Base-by-base conservation (phyloP, 30 jellyfish, hydroid and myxozoan genomes). In the Aurelia sp. region DNA sequence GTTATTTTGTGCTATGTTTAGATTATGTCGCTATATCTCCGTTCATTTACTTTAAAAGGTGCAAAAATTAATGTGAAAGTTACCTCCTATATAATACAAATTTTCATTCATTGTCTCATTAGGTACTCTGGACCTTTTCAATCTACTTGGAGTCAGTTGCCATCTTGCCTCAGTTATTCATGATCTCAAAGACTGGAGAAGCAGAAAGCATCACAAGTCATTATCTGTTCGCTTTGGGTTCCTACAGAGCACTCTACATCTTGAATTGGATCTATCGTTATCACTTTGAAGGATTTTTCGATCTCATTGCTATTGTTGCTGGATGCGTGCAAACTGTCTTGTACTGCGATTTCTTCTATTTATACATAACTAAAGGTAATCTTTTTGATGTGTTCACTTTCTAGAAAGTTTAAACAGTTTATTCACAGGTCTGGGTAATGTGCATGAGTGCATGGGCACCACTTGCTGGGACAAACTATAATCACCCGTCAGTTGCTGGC, bases 201-300 rank as follows among this genome's bases (percentile, higher is more conserved):
- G 99, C 99, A 19, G 99, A 96, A 55, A 91, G 98, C 62, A 96
- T 96, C 47, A 96, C 99, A 6, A 90, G 99, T 73, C 99, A 96
- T 77, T 96, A 96, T 77, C 84, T 96, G 16, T 96, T 96, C 83
- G 99, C 99, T 0, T 86, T 96, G 35, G 99, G 99, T 13, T 90
- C 97, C 5, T 96, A 96, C 86, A 97, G 99, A 71, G 98, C 92
- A 5, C 78, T 96, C 47, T 96, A 96, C 93, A 80, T 96, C 86
- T 78, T 96, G 61, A 96, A 96, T 62, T 96, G 99, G 99, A 77
- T 87, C 78, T 96, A 96, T 67, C 93, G 98, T 51, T 96, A 90
- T 68, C 83, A 90, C 85, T 87, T 90, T 79, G 98, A 90, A 41
- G 97, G 98, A 65, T 86, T 90, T 89, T 91, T 96, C 50, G 99